Conservation (phyloP, 2,113 vertebrate genomes). For the Panthera uncia region DNA sequence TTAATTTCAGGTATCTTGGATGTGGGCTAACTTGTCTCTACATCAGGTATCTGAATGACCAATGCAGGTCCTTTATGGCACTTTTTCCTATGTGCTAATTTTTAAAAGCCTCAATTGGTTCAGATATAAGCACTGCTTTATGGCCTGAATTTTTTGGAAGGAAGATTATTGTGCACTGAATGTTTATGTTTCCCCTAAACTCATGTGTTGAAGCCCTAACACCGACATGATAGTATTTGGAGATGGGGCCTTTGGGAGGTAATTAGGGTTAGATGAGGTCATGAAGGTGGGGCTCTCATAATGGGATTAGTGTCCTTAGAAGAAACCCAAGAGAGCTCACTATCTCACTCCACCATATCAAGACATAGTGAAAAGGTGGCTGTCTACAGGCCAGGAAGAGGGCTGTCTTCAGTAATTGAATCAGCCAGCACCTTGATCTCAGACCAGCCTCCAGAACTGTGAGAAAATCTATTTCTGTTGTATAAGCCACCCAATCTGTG, state of each 20-base stretch:
- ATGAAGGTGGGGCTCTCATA: not conserved
- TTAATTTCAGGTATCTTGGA: constrained; percentile 27
- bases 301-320: not conserved
- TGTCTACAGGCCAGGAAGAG: not conserved
- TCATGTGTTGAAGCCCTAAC: not conserved
- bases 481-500: not conserved
- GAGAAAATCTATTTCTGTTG: not conserved
- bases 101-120: constrained; percentile 3
- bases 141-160: not conserved
- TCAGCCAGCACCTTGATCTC: not conserved
- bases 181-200: not conserved
- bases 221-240: not conserved
- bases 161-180: not conserved
- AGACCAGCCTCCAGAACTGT: not conserved
- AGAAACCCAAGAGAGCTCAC: not conserved
- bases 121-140: not conserved
- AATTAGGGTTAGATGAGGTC: constrained; percentile 5
- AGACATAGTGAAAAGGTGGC: not conserved
- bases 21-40: not conserved
- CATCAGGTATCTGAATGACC: constrained; percentile 16
- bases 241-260: not conserved
- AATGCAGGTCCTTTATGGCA: not conserved
- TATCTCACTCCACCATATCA: not conserved
- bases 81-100: not conserved
- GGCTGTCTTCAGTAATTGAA: not conserved